Conservation (phyloP, 2,113 vertebrate species). For the Oreochromis aureus region DNA sequence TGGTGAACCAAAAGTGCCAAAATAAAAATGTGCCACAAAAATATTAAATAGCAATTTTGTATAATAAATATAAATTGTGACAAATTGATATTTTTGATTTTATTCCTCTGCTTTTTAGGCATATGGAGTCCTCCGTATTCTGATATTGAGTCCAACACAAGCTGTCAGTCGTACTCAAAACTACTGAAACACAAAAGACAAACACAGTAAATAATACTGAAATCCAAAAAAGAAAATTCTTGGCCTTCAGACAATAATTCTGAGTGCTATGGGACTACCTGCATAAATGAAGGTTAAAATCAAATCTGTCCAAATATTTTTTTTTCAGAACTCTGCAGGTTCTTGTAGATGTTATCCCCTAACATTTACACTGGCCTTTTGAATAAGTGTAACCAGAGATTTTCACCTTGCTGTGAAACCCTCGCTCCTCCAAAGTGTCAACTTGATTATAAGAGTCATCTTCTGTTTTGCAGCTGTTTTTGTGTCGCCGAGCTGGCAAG, state of each 20-base stretch:
- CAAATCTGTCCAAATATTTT: not conserved
- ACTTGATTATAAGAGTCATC: too few species aligned
- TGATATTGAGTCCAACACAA: not conserved
- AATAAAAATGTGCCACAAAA: not conserved
- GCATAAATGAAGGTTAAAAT: not conserved
- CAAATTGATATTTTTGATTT: not conserved
- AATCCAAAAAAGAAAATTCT: not conserved
- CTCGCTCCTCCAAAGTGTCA: too few species aligned
- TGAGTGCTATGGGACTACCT: not conserved
- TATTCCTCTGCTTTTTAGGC: not conserved
- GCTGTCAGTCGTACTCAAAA: not conserved
- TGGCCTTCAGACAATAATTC: not conserved
- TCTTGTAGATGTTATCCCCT: not conserved
- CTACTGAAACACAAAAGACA: not conserved
- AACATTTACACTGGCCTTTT: not conserved
- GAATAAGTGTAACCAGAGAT: too few species aligned
- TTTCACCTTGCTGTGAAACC: not conserved
- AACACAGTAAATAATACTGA: not conserved
- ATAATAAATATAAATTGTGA: not conserved
- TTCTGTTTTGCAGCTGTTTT: too few species aligned
- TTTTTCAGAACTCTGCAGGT: not conserved
- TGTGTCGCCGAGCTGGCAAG: fast-evolving
- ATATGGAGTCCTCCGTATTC: not conserved
- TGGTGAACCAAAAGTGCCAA: not conserved
- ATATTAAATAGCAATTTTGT: not conserved